Evolutionary conservation across 1,140 invertebrate genomes (phyloP), one percentile per base, ranked within the genome.

Genomic region (Papilio machaon): DNA sequence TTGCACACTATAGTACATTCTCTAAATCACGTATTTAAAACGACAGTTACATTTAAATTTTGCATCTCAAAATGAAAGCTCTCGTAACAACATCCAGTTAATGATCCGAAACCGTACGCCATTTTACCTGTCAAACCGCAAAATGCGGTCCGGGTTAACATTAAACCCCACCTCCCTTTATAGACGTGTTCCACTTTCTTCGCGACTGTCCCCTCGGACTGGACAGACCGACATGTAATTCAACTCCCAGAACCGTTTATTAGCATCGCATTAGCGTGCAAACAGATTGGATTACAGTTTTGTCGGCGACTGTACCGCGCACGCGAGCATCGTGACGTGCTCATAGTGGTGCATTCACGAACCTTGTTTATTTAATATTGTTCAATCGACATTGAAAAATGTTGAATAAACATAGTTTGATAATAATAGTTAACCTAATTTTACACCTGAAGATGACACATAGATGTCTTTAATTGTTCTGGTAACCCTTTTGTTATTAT

Each of bases 211-310:
- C 80, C 73, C 83, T 75, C 83, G 81, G 80, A 80, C 73, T 82
- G 67, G 79, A 67, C 47, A 67, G 74, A 70, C 49, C 60, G 70
- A 79, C 83, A 84, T 84, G 87, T 85, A 87, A 85, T 83, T 47
- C 79, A 82, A 83, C 83, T 67, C 77, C 77, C 77, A 79, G 73
- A 75, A 82, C 84, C 81, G 82, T 81, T 85, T 82, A 83, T 85
- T 85, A 82, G 86, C 86, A 80, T 82, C 84, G 80, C 78, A 85
- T 83, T 86, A 86, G 84, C 83, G 85, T 85, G 85, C 84, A 84
- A 84, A 82, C 82, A 82, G 82, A 86, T 88, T 82, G 83, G 81
- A 82, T 88, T 85, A 82, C 85, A 82, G 85, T 84, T 80, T 81
- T 64, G 77, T 47, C 46, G 38, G 74, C 82, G 84, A 82, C 82